A percentile compares a stretch with the other conserved stretches of the same genome.
These are phyloP conservation scores for Lutjanus argentimaculatus DNA, from an alignment of 2,797 vertebrate genomes.

Conservation along the genomic window DNA sequence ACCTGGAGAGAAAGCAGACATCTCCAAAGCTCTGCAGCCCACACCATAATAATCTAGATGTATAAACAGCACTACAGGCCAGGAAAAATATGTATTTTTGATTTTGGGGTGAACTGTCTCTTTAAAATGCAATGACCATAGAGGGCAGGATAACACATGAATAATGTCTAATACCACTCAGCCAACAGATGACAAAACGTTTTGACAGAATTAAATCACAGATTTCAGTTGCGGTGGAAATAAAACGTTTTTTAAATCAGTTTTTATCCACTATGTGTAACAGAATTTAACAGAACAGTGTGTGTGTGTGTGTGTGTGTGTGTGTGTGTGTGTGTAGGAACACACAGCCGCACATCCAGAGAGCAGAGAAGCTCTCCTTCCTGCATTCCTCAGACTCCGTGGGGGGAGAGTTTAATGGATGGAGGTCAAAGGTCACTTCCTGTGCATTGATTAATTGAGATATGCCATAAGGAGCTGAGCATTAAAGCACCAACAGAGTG, in stretches of 20 bases:
- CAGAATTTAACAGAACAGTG: background rate
- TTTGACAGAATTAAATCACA: background rate
- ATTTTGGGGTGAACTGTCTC: too few relatives aligned
- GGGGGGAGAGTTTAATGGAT: conserved; percentile 70
- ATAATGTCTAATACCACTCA: background rate
- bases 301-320: background rate
- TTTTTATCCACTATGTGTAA: background rate
- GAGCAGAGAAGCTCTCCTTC: conserved; percentile 46
- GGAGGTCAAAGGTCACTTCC: conserved; percentile 82
- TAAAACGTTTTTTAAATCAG: background rate
- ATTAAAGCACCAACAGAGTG: conserved; percentile 36
- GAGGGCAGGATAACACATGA: background rate
- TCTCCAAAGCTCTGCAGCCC: too few relatives aligned
- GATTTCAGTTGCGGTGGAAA: background rate
- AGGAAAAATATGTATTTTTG: too few relatives aligned
- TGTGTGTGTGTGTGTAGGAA: background rate
- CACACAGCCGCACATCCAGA: background rate
- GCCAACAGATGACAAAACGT: background rate
- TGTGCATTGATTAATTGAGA: conserved; percentile 78
- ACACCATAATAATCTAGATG: too few relatives aligned
- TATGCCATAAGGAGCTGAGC: conserved; percentile 52
- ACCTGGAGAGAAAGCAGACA: too few relatives aligned
- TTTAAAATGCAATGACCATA: too few relatives aligned
- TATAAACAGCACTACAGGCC: too few relatives aligned
- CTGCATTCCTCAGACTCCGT: conserved; percentile 76